A percentile compares a stretch with the other conserved stretches of the same genome.
phyloP scores from a whole-genome alignment of 2,113 vertebrate genomes.

The Lathamus discolor region DNA sequence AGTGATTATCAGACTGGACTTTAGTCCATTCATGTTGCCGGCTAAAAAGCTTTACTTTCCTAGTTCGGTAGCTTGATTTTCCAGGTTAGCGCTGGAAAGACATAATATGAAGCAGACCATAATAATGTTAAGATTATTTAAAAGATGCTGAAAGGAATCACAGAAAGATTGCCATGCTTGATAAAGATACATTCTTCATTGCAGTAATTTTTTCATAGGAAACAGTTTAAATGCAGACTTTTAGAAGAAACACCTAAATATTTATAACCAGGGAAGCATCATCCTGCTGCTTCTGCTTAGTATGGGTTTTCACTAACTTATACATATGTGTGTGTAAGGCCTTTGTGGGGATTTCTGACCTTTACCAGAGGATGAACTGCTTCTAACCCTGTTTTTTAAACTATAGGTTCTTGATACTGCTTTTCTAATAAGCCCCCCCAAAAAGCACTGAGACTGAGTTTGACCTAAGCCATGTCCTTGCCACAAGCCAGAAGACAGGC shows the following conservation, averaged over 20 bases:
- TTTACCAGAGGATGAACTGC: not conserved
- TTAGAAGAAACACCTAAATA: not conserved
- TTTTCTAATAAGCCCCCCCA: not conserved
- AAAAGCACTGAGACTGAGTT: not conserved
- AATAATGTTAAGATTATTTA: not conserved
- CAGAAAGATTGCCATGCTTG: not conserved
- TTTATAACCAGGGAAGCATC: not conserved
- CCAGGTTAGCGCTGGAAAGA: not conserved
- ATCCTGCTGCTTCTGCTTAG: not conserved
- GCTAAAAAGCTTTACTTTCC: not conserved
- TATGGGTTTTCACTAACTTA: not conserved
- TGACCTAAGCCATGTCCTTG: conserved; percentile 70
- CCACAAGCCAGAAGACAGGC: conserved; percentile 56
- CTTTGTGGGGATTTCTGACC: not conserved
- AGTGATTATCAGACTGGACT: not conserved
- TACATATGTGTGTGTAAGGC: not conserved
- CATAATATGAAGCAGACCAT: not conserved
- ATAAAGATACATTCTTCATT: not conserved
- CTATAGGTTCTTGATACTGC: not conserved
- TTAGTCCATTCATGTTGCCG: not conserved
- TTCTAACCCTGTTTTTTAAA: not conserved
- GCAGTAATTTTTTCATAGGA: not conserved
- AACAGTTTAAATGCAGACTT: not conserved
- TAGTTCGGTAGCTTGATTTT: not conserved
- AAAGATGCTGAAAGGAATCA: not conserved